phyloP scores from a whole-genome alignment of 2,113 vertebrate species.

The Hyperopisus bebe region DNA sequence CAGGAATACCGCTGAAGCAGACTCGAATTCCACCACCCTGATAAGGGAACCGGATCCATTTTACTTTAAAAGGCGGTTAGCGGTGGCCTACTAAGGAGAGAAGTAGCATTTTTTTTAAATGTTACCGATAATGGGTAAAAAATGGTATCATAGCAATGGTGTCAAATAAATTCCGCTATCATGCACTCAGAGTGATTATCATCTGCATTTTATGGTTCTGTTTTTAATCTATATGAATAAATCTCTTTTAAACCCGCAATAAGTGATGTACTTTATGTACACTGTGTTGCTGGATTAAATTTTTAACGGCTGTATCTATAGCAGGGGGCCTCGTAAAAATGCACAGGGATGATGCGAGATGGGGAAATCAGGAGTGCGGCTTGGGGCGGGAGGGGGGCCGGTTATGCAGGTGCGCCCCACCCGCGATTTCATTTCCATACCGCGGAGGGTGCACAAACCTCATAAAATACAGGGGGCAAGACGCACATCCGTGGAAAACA shows the following conservation, averaged over 20 bases:
- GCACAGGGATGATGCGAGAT: constrained; percentile 41
- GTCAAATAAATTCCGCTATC: constrained; percentile 26
- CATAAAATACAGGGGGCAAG: constrained; percentile 6
- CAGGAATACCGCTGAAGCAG: neutral
- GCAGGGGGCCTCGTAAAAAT: constrained; percentile 44
- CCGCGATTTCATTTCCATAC: constrained; percentile 24
- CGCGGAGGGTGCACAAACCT: constrained; percentile 6
- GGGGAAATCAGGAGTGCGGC: constrained; percentile 47
- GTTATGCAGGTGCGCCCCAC: constrained; percentile 38
- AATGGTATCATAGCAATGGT: neutral
- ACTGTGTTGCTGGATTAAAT: constrained; percentile 57
- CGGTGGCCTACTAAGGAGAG: neutral
- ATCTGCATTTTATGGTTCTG: constrained; percentile 39
- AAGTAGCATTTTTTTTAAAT: neutral
- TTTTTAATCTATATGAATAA: constrained; percentile 28
- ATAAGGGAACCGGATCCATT: neutral
- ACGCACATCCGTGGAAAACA: neutral
- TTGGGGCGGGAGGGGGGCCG: constrained; percentile 29
- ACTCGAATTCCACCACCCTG: neutral
- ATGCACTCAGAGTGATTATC: constrained; percentile 31
- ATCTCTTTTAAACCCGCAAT: constrained; percentile 46
- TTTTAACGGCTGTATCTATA: constrained; percentile 63
- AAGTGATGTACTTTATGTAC: constrained; percentile 57
- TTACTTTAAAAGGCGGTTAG: neutral
- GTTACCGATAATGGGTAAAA: neutral